Evolutionary conservation across 2,797 vertebrate genomes (phyloP).

Genomic region (Trematomus bernacchii): DNA sequence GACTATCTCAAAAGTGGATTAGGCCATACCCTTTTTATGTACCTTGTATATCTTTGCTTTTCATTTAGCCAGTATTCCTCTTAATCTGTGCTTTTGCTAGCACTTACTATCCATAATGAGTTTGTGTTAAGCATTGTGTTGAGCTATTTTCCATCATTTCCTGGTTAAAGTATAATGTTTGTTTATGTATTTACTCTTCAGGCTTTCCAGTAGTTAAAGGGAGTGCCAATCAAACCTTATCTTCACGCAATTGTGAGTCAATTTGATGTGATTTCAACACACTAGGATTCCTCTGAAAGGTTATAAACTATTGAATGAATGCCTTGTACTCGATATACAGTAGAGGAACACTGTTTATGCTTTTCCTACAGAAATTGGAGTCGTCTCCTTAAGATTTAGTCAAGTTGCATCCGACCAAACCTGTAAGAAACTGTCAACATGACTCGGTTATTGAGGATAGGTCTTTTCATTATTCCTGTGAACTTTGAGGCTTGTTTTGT

Average conservation of each 20-base stretch:
- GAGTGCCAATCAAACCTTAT: not conserved
- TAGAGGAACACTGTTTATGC: not conserved
- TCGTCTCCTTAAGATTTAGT: not conserved
- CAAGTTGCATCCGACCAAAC: too few species aligned
- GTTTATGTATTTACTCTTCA: not conserved
- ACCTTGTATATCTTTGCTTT: not conserved
- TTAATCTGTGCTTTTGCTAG: not conserved
- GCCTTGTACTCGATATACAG: not conserved
- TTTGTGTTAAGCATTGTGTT: not conserved
- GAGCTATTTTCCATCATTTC: not conserved
- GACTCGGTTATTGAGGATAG: conserved; percentile 6
- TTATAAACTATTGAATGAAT: too few species aligned
- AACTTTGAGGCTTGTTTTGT: conserved; percentile 24
- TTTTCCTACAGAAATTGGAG: not conserved
- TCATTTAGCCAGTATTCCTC: not conserved
- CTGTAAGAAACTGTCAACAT: not conserved
- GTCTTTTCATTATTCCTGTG: conserved; percentile 36
- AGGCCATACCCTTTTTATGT: not conserved
- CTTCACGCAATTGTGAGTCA: not conserved
- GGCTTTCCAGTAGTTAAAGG: not conserved
- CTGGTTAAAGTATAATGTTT: not conserved
- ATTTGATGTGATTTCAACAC: too few species aligned
- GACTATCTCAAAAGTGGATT: not conserved
- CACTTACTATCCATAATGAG: not conserved
- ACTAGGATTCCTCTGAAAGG: too few species aligned